Evolutionary conservation across 2,797 vertebrate species (phyloP), one percentile per base, ranked within the genome.

Genomic region (Paguma larvata): DNA sequence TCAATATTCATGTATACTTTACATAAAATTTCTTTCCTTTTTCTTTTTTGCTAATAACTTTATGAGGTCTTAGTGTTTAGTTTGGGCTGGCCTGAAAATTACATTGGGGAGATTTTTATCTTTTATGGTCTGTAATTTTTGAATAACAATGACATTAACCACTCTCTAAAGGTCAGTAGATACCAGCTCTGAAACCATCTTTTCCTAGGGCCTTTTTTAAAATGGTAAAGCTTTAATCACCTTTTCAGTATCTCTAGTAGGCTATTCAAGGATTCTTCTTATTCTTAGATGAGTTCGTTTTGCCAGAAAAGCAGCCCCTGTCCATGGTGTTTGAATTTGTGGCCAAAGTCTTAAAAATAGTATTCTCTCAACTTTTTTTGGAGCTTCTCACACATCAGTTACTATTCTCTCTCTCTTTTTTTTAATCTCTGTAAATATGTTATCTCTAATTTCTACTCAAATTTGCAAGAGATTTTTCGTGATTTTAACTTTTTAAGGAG

Each of bases 161-260:
- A 89, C 30, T 91, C 30, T 91, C n/a, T 73, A 91, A 86, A 72
- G 23, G 34, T 73, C 83, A 95, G 27, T 86, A 80, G 14, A 63
- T 56, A 18, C 46, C 23, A 53, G 4, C 75, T 95, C 23, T 73
- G 30, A 86, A 72, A 63, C 3, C 48, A 70, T 41, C 30, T 91
- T 72, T 85, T 91, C 51, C 25, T 63, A 44, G 27, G 44, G 10
- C 11, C 5, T 78, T 85, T 59, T 72, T 23, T 56, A 13, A 82
- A 83, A 70, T 90, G 15, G 19, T 41, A 70, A 85, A 90, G 32
- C n/a, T 48, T 85, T 78, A 46, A 62, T 65, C 13, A n/a, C 8
- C 27, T 86, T 86, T 72, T 91, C 21, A 30, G 41, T 78, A 62
- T 72, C 27, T 44, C 53, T 80, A 44, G 15, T 70, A 53, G n/a